phyloP scores from a whole-genome alignment of 2,888 invertebrate genomes.

The Hedya salicella region DNA sequence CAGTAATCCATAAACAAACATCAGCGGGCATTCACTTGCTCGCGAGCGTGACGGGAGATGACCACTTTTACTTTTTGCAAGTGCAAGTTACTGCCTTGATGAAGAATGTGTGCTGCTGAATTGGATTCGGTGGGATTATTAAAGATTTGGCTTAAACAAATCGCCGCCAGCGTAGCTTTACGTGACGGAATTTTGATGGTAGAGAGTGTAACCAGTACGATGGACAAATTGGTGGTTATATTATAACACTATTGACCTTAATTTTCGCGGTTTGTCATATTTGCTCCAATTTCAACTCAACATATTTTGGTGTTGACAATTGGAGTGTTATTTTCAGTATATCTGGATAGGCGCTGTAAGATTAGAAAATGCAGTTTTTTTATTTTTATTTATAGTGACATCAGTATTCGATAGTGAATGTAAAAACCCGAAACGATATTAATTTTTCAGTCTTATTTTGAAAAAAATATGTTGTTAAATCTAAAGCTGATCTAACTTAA shows the following conservation, averaged over 20 bases:
- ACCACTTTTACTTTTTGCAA: constrained; percentile 40
- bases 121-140: constrained; percentile 16
- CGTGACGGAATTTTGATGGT: constrained; percentile 9
- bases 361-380: too few relatives aligned
- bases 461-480: too few relatives aligned
- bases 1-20: constrained; percentile 21
- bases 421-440: too few relatives aligned
- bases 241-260: constrained; percentile 5
- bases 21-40: constrained; percentile 34
- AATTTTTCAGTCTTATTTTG: too few relatives aligned
- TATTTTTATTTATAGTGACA: too few relatives aligned
- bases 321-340: too few relatives aligned
- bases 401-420: too few relatives aligned
- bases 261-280: not conserved
- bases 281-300: too few relatives aligned
- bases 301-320: too few relatives aligned
- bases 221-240: not conserved
- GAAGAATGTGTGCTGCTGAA: constrained; percentile 3
- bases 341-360: too few relatives aligned
- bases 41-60: constrained; percentile 32
- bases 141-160: constrained; percentile 1
- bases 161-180: not conserved
- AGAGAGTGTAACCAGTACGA: not conserved
- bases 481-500: too few relatives aligned
- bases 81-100: constrained; percentile 21